Base-by-base conservation (phyloP, 2,888 invertebrate species). In the Andricus quercusramuli region DNA sequence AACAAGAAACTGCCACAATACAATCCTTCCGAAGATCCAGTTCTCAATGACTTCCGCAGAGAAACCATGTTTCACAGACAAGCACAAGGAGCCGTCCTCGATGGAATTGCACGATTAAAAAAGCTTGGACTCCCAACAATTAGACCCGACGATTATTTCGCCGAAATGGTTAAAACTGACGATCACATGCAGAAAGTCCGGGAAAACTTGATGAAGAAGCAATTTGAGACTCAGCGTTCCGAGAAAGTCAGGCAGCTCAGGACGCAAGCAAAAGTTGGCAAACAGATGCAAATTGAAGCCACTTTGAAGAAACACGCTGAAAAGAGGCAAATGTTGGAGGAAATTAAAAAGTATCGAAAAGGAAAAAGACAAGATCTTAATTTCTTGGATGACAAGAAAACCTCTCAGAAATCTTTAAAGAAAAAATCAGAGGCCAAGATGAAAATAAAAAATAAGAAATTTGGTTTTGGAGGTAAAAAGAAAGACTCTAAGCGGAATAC, bases 151-250 rank as follows among this genome's bases (percentile, higher is more conserved):
- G 99, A 99, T 93, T 99, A 98, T 93, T 99, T 99, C 93, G 99
- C 99, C 0, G 98, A 99, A 94, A 99, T 99, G 99, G 98, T 98
- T 0, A 99, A 99, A 93, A 95, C 97, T 20, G 99, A 99, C 93
- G 95, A 95, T 51, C 99, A 99, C 89, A 99, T 99, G 99, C 98
- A 98, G 89, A 99, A 98, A 93, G 96, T 98, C 0, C 95, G 98
- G 74, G 95, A 96, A 90, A 96, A 96, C 89, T 92, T 99, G 44
- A 94, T 97, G 93, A 95, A 97, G 37, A 97, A 97, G 90, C 97
- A 99, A 90, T 95, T 96, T 20, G 96, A 96, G 20, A 96, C 97
- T 86, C 97, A 98, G 78, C 95, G 97, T 85, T 96, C 97, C 0
- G 99, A 99, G 91, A 97, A 98, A 90, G 97, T 98, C 0, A 95